These are phyloP conservation scores for Prinia subflava DNA, from an alignment of 2,113 vertebrate species.

Conservation along the genomic window DNA sequence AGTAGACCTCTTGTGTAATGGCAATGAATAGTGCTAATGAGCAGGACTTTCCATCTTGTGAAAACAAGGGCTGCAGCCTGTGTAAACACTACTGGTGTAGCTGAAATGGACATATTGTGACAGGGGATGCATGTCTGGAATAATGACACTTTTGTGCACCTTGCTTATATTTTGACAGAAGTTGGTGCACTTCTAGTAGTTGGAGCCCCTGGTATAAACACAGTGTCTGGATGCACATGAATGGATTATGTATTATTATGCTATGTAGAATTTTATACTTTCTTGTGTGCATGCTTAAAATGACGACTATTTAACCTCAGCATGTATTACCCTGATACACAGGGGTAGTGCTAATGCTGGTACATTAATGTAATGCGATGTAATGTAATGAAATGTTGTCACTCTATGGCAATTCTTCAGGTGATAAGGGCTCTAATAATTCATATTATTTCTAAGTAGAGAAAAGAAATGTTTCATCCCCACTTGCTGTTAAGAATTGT, in stretches of 20 bases:
- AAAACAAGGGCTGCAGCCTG: conserved; percentile 41
- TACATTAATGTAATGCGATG: neutral
- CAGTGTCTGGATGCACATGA: neutral
- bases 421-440: conserved; percentile 58
- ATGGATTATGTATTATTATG: neutral
- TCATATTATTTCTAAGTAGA: conserved; percentile 45
- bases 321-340: conserved; percentile 15
- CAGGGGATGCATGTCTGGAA: neutral
- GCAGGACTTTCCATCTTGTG: neutral
- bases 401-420: conserved; percentile 38
- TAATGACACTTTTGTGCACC: neutral
- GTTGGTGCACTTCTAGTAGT: neutral
- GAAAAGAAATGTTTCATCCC: conserved; percentile 42
- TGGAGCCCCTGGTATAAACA: neutral
- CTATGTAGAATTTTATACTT: neutral
- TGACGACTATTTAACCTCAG: neutral
- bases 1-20: conserved; percentile 36
- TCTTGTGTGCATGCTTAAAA: neutral
- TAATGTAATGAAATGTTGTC: neutral
- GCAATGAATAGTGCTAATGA: conserved; percentile 30
- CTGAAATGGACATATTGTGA: conserved; percentile 14
- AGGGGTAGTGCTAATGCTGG: neutral
- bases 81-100: conserved; percentile 24
- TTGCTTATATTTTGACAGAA: neutral
- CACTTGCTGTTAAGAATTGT: conserved; percentile 26